Evolutionary conservation across 2,113 vertebrate species (phyloP).

Genomic region (Indri indri): DNA sequence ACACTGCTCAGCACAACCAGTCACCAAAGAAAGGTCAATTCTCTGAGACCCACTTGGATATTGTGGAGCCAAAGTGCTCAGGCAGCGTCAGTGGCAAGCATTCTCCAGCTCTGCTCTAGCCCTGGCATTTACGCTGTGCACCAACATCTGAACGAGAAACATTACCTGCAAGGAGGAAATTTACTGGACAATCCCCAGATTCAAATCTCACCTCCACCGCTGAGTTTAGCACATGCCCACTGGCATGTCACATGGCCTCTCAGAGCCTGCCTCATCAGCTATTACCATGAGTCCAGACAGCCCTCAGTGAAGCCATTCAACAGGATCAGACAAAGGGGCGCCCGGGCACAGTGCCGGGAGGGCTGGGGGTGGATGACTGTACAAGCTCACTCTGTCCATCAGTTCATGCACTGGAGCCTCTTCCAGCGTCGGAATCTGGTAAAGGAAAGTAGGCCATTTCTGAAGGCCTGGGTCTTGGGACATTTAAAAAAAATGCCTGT

Average conservation of each 20-base stretch:
- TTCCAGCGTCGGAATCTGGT: not conserved
- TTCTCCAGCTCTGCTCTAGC: not conserved
- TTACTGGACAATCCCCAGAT: not conserved
- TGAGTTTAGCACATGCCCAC: not conserved
- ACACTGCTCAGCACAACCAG: not conserved
- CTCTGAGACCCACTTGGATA: not conserved
- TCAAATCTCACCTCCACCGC: slow-evolving; percentile 11
- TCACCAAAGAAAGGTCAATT: slow-evolving; percentile 1
- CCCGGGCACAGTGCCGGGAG: no score
- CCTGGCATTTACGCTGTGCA: not conserved
- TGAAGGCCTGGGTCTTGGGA: not conserved
- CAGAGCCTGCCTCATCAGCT: not conserved
- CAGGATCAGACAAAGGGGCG: not conserved
- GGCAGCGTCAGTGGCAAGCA: not conserved
- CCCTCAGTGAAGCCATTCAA: not conserved
- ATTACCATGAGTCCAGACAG: not conserved
- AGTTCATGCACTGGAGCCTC: not conserved
- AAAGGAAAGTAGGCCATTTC: not conserved
- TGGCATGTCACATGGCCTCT: not conserved
- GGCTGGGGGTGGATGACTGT: not conserved
- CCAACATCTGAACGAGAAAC: not conserved
- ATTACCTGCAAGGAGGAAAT: not conserved
- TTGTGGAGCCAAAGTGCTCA: not conserved
- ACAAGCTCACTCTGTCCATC: not conserved
- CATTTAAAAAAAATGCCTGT: slow-evolving; percentile 21